These are phyloP conservation scores for Etheostoma spectabile DNA, from an alignment of 2,113 vertebrate genomes.

Conservation along the genomic window DNA sequence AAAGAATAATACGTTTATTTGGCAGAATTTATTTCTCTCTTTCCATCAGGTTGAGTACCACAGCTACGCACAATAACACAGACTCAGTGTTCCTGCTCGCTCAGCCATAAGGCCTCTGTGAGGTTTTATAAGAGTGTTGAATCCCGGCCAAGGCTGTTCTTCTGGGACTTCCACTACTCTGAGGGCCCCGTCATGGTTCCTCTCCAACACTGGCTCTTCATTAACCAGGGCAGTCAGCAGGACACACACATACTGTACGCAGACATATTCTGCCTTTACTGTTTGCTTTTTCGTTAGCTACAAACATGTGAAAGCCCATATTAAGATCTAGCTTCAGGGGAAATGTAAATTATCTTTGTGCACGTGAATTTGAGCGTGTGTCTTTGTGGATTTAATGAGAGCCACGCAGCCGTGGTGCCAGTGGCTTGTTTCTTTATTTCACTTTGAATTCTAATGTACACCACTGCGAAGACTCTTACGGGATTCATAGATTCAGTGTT, in stretches of 20 bases:
- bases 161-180: conserved; percentile 39
- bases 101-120: conserved; percentile 48
- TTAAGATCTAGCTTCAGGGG: conserved; percentile 53
- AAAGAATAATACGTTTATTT: neutral
- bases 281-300: conserved; percentile 29
- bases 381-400: conserved; percentile 65
- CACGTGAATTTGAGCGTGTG: conserved; percentile 25
- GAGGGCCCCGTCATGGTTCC: conserved; percentile 65
- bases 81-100: conserved; percentile 43
- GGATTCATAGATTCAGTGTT: conserved; percentile 58
- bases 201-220: conserved; percentile 50
- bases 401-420: conserved; percentile 44
- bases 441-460: conserved; percentile 76
- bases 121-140: conserved; percentile 59
- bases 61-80: conserved; percentile 8
- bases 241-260: conserved; percentile 36
- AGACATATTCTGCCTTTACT: conserved; percentile 22
- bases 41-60: conserved; percentile 27
- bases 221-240: conserved; percentile 41
- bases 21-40: conserved; percentile 14
- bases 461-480: conserved; percentile 50
- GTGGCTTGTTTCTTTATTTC: conserved; percentile 38
- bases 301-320: conserved; percentile 36
- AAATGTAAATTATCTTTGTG: conserved; percentile 54
- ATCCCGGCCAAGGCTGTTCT: conserved; percentile 56